Conservation (phyloP, 1,140 invertebrate genomes). For the Zaprionus vittiger region DNA sequence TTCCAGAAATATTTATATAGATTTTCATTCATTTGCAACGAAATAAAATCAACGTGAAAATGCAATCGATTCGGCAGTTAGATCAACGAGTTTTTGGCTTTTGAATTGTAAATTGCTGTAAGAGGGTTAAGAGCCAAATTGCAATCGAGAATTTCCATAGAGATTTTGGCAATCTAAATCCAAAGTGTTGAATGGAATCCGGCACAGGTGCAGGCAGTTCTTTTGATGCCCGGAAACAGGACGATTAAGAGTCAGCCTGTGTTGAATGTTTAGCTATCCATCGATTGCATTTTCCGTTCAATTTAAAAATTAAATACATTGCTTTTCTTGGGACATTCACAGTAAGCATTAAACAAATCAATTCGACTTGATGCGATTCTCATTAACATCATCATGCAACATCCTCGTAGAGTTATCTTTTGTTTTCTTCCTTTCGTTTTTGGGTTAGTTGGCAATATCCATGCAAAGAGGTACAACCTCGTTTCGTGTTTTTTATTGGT, state of each 20-base stretch:
- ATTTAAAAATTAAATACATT: background rate
- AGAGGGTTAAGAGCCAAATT: constrained; percentile 15
- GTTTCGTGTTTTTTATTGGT: constrained; percentile 18
- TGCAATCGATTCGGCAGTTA: constrained; percentile 45
- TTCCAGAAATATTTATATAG: constrained; percentile 25
- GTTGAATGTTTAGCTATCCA: background rate
- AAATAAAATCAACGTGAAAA: constrained; percentile 45
- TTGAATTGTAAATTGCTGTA: constrained; percentile 36
- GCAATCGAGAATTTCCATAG: background rate
- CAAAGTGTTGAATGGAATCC: background rate
- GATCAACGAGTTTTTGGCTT: constrained; percentile 17
- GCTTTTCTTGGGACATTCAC: constrained; percentile 39
- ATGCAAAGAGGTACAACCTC: constrained; percentile 13
- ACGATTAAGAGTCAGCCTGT: background rate
- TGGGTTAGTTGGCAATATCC: constrained; percentile 28
- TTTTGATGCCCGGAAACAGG: background rate
- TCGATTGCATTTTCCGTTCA: constrained; percentile 27
- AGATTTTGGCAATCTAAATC: background rate
- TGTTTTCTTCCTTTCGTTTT: background rate
- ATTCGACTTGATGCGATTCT: background rate
- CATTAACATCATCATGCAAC: constrained; percentile 24
- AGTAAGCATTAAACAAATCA: constrained; percentile 40
- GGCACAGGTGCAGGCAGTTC: background rate
- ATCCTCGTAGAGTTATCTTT: constrained; percentile 7
- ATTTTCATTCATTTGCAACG: constrained; percentile 27